phyloP scores from a whole-genome alignment of 1,140 invertebrate species.

The Trissolcus basalis region DNA sequence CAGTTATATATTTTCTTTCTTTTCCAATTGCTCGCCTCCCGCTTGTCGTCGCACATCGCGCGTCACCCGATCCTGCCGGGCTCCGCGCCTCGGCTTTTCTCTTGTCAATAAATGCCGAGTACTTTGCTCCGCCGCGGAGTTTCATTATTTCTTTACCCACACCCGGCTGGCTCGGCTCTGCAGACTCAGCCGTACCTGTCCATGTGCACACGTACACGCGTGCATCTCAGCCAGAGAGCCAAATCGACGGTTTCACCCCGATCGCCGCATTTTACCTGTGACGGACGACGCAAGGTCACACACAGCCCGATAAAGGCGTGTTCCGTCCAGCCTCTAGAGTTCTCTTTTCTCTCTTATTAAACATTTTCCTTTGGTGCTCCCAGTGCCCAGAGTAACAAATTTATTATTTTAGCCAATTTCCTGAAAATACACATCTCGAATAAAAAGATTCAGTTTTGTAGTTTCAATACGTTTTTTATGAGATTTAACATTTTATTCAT shows the following conservation, averaged over 20 bases:
- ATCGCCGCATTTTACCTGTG: constrained; percentile 3
- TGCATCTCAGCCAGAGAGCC: constrained; percentile 14
- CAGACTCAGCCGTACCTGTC: constrained; percentile 8
- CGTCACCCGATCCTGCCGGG: constrained; percentile 36
- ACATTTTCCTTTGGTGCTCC: too few relatives aligned
- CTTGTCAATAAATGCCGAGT: constrained; percentile 70
- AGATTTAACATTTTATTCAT: too few relatives aligned
- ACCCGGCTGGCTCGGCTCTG: constrained; percentile 35
- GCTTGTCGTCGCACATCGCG: constrained; percentile 52
- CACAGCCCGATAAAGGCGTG: constrained; percentile 9
- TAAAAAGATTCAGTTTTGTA: too few relatives aligned
- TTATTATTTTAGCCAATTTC: too few relatives aligned
- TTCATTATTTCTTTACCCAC: constrained; percentile 69
- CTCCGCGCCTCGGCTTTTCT: constrained; percentile 63
- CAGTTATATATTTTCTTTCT: constrained; percentile 64
- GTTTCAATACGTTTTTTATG: too few relatives aligned
- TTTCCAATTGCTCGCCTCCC: constrained; percentile 51
- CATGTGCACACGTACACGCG: constrained; percentile 26
- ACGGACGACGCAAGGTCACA: constrained; percentile 8
- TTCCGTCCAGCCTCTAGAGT: too few relatives aligned
- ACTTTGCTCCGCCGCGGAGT: constrained; percentile 70
- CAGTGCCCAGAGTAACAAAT: too few relatives aligned
- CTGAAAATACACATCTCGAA: too few relatives aligned
- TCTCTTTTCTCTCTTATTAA: too few relatives aligned
- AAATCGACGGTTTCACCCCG: constrained; percentile 20